A percentile compares a stretch with the other conserved stretches of the same genome.
Evolutionary conservation across 2,888 invertebrate genomes (phyloP).

Genomic region (Punctoribates punctum): DNA sequence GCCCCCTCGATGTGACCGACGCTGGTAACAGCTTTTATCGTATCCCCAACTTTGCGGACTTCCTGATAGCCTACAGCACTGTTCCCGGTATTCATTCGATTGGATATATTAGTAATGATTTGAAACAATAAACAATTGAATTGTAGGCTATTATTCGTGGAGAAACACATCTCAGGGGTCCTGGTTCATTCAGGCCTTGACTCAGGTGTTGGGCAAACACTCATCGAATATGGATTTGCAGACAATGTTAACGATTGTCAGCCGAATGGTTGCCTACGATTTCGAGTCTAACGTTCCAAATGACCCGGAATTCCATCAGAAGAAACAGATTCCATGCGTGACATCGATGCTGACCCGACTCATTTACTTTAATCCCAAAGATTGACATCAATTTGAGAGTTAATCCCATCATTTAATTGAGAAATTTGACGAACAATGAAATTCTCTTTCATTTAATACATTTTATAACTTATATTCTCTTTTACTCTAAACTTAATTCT

Average conservation of each 20-base stretch:
- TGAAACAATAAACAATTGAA: conserved; percentile 23
- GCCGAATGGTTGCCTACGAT: conserved; percentile 70
- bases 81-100: conserved; percentile 66
- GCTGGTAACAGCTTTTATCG: conserved; percentile 59
- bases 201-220: conserved; percentile 70
- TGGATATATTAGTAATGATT: conserved; percentile 46
- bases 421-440: not conserved
- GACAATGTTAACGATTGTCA: conserved; percentile 74
- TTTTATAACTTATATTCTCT: not conserved
- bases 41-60: conserved; percentile 89
- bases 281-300: conserved; percentile 67
- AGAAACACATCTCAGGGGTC: conserved; percentile 57
- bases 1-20: conserved; percentile 30
- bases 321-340: conserved; percentile 89
- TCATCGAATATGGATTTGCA: conserved; percentile 73
- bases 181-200: conserved; percentile 91
- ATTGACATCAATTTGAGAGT: conserved; percentile 2
- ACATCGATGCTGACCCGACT: conserved; percentile 84
- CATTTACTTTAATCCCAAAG: conserved; percentile 61
- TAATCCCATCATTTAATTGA: not conserved
- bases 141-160: conserved; percentile 47
- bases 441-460: not conserved
- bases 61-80: conserved; percentile 88
- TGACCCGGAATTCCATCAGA: conserved; percentile 72
- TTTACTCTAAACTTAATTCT: not conserved